Evolutionary conservation across 2,113 vertebrate genomes (phyloP), one percentile per base, ranked within the genome.

Genomic region (Okapia johnstoni): DNA sequence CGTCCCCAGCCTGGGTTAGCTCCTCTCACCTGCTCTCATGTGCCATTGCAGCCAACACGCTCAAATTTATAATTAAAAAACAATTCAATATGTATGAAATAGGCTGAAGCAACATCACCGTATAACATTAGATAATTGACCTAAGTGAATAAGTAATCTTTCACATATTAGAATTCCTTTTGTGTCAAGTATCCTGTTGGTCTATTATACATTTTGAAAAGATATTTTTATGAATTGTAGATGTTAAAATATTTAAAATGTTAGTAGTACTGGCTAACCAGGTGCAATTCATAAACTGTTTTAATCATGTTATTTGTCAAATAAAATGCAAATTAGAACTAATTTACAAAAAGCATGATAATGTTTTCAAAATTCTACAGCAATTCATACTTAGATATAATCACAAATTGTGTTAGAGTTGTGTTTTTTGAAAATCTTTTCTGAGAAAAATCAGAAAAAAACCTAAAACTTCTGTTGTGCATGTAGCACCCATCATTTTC

Each of bases 291-390:
- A 55, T 85, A 48, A 96, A 94, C 55, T 90, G 0, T 96, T 98
- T 98, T 91, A 97, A 93, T 97, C 76, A 96, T 28, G 15, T 85
- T 88, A 85, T 70, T 2, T 95, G 54, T 58, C 85, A 97, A 98
- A 97, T 97, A 94, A 96, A 98, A 98, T 97, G 85, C 2, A 97
- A 98, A 98, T 98, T 95, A 95, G 0, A 2, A 89, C 2, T 96
- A 88, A 96, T 97, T 92, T 86, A 11, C 2, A 90, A 97, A 96
- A 96, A 80, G 70, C 2, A 0, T 13, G 17, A 6, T 60, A 85
- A 97, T 80, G 5, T 26, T 98, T 98, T 86, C 55, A 97, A 98
- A 97, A 89, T 89, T 84, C 54, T 48, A 96, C 94, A 84, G 57
- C 16, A 94, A 97, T 26, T 5, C 8, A n/a, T 54, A n/a, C 7